A percentile compares a stretch with the other conserved stretches of the same genome.
These are phyloP conservation scores for Zosterops hypoxanthus DNA, from an alignment of 2,113 vertebrate species.

Conservation along the genomic window DNA sequence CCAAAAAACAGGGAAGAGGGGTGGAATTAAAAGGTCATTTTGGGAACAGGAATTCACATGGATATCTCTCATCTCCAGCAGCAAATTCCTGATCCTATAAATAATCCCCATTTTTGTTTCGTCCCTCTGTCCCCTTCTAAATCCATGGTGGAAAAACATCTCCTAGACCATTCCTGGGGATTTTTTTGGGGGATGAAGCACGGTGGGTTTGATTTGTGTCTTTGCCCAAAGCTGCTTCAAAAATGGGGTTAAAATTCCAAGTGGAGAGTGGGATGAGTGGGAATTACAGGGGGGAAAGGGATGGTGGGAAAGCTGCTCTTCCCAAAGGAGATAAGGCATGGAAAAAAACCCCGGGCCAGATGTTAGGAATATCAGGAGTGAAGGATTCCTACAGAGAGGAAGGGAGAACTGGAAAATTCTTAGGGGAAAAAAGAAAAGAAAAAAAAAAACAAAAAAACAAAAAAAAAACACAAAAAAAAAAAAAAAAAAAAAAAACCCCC, in stretches of 20 bases:
- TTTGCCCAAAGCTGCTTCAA: background rate
- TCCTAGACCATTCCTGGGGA: accelerated
- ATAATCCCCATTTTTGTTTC: background rate
- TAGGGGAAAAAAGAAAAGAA: too few species aligned
- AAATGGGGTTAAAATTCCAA: background rate
- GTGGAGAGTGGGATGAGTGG: background rate
- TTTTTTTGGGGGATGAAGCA: background rate
- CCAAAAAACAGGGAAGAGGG: too few species aligned
- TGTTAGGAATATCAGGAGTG: background rate
- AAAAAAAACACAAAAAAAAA: too few species aligned
- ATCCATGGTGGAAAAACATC: background rate
- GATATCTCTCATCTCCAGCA: background rate
- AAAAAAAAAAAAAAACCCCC: too few species aligned
- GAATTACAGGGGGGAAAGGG: background rate
- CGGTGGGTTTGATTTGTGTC: background rate
- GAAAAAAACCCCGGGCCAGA: background rate
- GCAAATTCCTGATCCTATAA: background rate
- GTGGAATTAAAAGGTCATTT: background rate
- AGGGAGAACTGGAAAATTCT: background rate
- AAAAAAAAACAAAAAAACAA: too few species aligned
- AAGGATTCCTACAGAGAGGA: background rate
- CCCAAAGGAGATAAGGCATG: background rate
- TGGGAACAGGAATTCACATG: accelerated
- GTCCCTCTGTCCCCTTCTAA: background rate
- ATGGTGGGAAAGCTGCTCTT: background rate